phyloP scores from a whole-genome alignment of 2,797 vertebrate species.

The Hyperoplus lanceolatus region DNA sequence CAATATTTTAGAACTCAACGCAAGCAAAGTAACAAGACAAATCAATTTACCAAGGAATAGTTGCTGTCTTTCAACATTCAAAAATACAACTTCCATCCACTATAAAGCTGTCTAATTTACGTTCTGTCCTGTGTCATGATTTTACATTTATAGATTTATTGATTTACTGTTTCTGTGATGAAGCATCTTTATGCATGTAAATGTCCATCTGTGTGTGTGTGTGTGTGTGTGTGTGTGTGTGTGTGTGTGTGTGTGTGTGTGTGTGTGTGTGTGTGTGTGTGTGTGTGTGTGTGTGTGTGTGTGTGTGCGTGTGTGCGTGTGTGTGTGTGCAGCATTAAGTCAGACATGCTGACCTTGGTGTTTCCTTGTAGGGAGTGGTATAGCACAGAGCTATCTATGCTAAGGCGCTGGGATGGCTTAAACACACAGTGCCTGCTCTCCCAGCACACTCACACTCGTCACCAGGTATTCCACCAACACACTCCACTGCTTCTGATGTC shows the following conservation, averaged over 20 bases:
- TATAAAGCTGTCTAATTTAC: neutral
- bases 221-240: neutral
- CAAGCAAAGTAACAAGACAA: no score
- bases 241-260: neutral
- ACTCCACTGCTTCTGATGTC: slow-evolving; percentile 28
- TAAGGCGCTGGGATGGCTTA: slow-evolving; percentile 60
- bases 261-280: neutral
- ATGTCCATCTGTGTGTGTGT: neutral
- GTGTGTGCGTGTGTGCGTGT: slow-evolving; percentile 18
- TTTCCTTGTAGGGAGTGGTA: slow-evolving; percentile 69
- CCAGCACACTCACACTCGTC: slow-evolving; percentile 52
- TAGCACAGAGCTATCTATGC: slow-evolving; percentile 66
- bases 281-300: neutral
- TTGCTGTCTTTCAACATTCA: neutral
- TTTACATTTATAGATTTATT: slow-evolving; percentile 4
- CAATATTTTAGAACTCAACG: no score
- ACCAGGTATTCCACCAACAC: slow-evolving; percentile 69
- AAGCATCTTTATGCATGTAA: neutral
- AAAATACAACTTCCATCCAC: neutral
- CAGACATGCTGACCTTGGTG: slow-evolving; percentile 58
- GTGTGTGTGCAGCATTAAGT: slow-evolving; percentile 7
- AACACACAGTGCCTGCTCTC: slow-evolving; percentile 57
- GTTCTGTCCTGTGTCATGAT: neutral
- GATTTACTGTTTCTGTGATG: neutral
- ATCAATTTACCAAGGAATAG: neutral